Conservation (phyloP, 1,140 invertebrate species). For the Aphelinus certus region DNA sequence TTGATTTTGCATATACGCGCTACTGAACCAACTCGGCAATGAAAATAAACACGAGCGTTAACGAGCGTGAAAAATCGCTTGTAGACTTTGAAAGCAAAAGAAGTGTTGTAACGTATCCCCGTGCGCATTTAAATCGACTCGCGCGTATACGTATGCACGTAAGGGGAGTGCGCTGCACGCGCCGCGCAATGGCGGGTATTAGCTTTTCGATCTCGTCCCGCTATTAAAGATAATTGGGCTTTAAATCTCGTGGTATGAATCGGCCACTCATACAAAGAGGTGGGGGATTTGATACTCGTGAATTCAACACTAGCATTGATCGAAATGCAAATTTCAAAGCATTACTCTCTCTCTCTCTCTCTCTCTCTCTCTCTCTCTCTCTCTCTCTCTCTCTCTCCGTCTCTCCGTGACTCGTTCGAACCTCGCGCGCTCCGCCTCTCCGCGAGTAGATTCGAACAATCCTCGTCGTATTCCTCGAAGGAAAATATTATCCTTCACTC, state of each 20-base stretch:
- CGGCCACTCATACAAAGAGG: constrained; percentile 21
- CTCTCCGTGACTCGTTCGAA: too few relatives aligned
- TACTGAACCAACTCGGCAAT: too few relatives aligned
- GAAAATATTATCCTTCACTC: too few relatives aligned
- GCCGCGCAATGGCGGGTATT: constrained; percentile 9
- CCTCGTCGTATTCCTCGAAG: not conserved
- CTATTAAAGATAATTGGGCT: constrained; percentile 41
- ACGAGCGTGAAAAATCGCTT: constrained; percentile 36
- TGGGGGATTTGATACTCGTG: constrained; percentile 3
- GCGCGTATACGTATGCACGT: not conserved
- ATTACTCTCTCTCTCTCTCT: not conserved
- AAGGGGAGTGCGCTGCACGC: not conserved
- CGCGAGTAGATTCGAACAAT: not conserved
- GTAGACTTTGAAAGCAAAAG: constrained; percentile 35
- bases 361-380: too few relatives aligned
- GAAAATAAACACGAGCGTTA: constrained; percentile 26
- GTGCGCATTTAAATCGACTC: constrained; percentile 31
- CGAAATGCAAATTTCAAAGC: constrained; percentile 14
- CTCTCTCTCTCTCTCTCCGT: too few relatives aligned
- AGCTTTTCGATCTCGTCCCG: constrained; percentile 28
- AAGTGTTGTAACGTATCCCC: constrained; percentile 18
- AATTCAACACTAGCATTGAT: constrained; percentile 8
- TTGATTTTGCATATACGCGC: too few relatives aligned
- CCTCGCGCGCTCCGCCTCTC: too few relatives aligned
- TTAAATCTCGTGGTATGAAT: constrained; percentile 37